These are phyloP conservation scores for Thecocarcelia acutangulata DNA, from an alignment of 2,888 invertebrate species.

Conservation along the genomic window DNA sequence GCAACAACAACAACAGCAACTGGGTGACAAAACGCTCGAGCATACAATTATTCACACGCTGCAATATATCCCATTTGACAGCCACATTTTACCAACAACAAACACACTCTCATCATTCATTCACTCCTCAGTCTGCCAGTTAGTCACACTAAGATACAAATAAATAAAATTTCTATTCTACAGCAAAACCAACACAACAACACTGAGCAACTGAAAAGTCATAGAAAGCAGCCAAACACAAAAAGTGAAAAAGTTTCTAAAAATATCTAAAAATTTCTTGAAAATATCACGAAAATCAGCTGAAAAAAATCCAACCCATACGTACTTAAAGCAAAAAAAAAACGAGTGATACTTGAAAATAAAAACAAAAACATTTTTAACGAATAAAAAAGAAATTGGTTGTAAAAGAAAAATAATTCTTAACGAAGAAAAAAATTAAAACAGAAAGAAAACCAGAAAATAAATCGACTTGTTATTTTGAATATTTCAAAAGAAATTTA, in stretches of 20 bases:
- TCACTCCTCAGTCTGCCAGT: constrained; percentile 8
- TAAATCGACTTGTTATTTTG: constrained; percentile 50
- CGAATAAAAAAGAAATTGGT: constrained; percentile 55
- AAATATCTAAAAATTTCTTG: constrained; percentile 53
- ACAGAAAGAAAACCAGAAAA: constrained; percentile 23
- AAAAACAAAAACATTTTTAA: constrained; percentile 38
- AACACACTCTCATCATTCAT: constrained; percentile 4
- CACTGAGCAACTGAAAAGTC: not conserved
- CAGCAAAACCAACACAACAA: constrained; percentile 19
- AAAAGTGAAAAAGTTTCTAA: constrained; percentile 38
- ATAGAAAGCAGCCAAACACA: constrained; percentile 8
- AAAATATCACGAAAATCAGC: constrained; percentile 57
- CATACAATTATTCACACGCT: constrained; percentile 24
- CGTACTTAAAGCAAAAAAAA: constrained; percentile 49
- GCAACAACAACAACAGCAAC: constrained; percentile 16
- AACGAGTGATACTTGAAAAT: constrained; percentile 57
- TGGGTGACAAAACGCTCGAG: constrained; percentile 44
- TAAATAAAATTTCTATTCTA: constrained; percentile 30
- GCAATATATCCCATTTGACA: constrained; percentile 19
- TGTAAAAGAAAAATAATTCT: constrained; percentile 56
- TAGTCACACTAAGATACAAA: constrained; percentile 27
- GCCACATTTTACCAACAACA: constrained; percentile 27
- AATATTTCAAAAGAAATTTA: constrained; percentile 55
- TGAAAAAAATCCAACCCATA: constrained; percentile 48
- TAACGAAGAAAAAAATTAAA: constrained; percentile 41